These are phyloP conservation scores for Steinernema feltiae DNA, from an alignment of 1,140 invertebrate genomes.

Conservation along the genomic window DNA sequence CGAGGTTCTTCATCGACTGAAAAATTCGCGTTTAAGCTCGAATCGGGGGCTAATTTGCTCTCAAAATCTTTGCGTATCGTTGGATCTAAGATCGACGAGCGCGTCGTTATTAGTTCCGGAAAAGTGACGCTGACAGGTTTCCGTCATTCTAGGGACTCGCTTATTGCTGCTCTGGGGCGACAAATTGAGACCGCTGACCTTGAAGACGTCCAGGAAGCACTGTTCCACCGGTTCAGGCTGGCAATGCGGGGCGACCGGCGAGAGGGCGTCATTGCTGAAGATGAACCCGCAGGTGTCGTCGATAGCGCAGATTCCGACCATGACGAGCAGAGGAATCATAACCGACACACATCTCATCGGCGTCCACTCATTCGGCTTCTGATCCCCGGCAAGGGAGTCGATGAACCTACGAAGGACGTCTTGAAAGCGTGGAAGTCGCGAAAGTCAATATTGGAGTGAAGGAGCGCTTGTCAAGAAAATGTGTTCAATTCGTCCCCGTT, in stretches of 20 bases:
- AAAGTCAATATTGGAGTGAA: too few relatives aligned
- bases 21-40: neutral
- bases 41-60: too few relatives aligned
- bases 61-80: too few relatives aligned
- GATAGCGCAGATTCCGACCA: conserved; percentile 9
- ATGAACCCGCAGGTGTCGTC: conserved; percentile 8
- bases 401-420: neutral
- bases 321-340: conserved; percentile 1
- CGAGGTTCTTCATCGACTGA: conserved; percentile 1
- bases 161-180: neutral
- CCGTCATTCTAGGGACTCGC: neutral
- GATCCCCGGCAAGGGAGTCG: neutral
- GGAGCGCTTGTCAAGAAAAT: neutral
- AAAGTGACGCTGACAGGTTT: neutral
- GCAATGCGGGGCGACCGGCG: neutral
- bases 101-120: neutral
- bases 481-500: neutral
- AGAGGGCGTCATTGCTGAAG: neutral
- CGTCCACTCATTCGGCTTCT: neutral
- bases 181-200: neutral
- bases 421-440: neutral
- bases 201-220: conserved; percentile 5
- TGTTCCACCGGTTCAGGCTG: conserved; percentile 1
- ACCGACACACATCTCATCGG: conserved; percentile 1
- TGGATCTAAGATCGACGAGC: too few relatives aligned